These are phyloP conservation scores for Paralichthys olivaceus DNA, from an alignment of 2,113 vertebrate genomes.

Conservation along the genomic window DNA sequence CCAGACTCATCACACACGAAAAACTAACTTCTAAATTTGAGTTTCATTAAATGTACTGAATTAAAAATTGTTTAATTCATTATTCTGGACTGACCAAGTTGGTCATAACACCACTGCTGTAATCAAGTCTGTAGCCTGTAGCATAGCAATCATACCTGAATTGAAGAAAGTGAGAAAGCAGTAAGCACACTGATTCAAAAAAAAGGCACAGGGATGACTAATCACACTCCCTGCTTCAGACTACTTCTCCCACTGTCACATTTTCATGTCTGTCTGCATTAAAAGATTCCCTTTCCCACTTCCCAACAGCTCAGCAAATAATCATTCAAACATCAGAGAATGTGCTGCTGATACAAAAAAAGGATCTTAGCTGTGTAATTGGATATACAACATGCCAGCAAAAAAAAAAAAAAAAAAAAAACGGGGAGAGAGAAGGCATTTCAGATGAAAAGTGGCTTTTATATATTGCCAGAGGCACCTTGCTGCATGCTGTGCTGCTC, in stretches of 20 bases:
- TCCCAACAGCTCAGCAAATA: constrained; percentile 42
- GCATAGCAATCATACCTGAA: background rate
- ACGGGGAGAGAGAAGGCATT: background rate
- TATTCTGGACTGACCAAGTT: background rate
- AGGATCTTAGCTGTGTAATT: constrained; percentile 43
- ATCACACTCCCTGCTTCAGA: background rate
- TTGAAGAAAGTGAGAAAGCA: background rate
- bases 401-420: constrained; percentile 1
- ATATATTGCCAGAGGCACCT: constrained; percentile 50
- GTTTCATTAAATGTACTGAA: too few species aligned
- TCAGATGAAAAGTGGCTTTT: constrained; percentile 55
- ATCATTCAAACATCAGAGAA: constrained; percentile 47
- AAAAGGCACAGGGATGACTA: background rate
- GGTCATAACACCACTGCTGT: background rate
- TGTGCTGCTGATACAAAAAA: constrained; percentile 16
- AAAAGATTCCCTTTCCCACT: constrained; percentile 13
- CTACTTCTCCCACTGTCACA: background rate
- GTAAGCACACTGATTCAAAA: background rate
- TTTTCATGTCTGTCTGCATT: constrained; percentile 3
- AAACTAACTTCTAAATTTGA: too few species aligned
- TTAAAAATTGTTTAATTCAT: too few species aligned
- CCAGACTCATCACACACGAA: too few species aligned
- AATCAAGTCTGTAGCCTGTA: too few species aligned
- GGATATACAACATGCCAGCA: constrained; percentile 61
- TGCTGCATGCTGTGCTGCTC: constrained; percentile 36